Conservation (phyloP, 2,797 vertebrate genomes). For the Morelia viridis region DNA sequence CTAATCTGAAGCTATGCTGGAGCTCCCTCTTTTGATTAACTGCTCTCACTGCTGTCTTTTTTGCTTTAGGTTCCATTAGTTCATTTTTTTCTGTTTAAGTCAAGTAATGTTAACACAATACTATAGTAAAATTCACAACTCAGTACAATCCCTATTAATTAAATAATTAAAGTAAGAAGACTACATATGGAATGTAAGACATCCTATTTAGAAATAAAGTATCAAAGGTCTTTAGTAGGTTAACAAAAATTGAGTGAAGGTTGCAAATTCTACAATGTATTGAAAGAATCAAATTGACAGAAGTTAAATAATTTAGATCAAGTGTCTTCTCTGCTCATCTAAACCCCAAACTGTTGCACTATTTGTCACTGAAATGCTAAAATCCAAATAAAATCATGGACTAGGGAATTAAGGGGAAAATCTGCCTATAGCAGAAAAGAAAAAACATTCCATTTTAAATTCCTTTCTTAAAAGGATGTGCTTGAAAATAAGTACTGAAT, state of each 20-base stretch:
- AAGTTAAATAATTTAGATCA: neutral
- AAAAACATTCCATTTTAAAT: too few relatives aligned
- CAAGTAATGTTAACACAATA: neutral
- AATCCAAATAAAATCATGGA: neutral
- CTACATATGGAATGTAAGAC: neutral
- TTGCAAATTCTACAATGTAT: neutral
- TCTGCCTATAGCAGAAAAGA: neutral
- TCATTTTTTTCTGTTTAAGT: neutral
- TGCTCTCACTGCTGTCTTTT: neutral
- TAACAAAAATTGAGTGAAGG: neutral
- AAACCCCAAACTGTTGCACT: neutral
- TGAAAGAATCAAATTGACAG: neutral
- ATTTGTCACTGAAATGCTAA: neutral
- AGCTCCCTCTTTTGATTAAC: conserved; percentile 67
- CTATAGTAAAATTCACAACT: neutral
- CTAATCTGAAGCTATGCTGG: conserved; percentile 24
- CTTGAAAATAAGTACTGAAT: neutral
- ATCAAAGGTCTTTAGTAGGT: neutral
- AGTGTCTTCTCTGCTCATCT: neutral
- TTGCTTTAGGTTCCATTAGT: neutral
- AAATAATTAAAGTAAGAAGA: neutral
- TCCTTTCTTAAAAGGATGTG: neutral
- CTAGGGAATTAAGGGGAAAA: neutral
- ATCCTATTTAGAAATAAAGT: neutral
- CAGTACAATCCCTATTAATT: neutral